A percentile compares a stretch with the other conserved stretches of the same genome.
Conservation (phyloP, 2,113 vertebrate genomes). For the Raja brachyura region DNA sequence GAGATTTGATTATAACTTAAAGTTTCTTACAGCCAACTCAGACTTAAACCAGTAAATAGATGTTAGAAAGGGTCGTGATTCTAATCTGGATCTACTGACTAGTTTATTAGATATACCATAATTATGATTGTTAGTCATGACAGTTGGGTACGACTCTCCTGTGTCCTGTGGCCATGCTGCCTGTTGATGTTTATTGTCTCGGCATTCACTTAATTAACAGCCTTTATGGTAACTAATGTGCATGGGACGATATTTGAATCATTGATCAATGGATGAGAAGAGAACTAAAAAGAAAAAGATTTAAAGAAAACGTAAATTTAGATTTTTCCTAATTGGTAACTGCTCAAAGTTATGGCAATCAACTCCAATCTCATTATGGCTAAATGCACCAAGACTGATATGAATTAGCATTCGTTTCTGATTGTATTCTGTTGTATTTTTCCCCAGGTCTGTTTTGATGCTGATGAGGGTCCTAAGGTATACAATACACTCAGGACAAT, state of each 20-base stretch:
- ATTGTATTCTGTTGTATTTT: conserved; percentile 36
- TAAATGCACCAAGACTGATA: neutral
- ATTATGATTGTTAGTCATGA: neutral
- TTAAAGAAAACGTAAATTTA: neutral
- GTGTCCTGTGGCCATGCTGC: neutral
- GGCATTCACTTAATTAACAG: neutral
- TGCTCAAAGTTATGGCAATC: neutral
- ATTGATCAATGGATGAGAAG: neutral
- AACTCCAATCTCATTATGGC: neutral
- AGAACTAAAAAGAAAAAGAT: neutral
- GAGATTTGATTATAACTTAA: neutral
- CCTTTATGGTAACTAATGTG: neutral
- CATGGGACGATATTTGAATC: neutral
- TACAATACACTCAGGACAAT: conserved; percentile 70
- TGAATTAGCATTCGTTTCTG: neutral
- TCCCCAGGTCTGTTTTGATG: conserved; percentile 63
- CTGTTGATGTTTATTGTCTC: neutral
- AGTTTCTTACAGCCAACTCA: neutral
- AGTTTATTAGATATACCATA: neutral
- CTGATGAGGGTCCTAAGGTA: conserved; percentile 61
- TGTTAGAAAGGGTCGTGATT: neutral
- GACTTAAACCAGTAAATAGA: neutral
- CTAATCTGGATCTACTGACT: neutral
- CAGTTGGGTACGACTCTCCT: neutral
- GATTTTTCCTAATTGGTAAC: neutral